Conservation (phyloP, 2,888 invertebrate species). For the Bembecia ichneumoniformis region DNA sequence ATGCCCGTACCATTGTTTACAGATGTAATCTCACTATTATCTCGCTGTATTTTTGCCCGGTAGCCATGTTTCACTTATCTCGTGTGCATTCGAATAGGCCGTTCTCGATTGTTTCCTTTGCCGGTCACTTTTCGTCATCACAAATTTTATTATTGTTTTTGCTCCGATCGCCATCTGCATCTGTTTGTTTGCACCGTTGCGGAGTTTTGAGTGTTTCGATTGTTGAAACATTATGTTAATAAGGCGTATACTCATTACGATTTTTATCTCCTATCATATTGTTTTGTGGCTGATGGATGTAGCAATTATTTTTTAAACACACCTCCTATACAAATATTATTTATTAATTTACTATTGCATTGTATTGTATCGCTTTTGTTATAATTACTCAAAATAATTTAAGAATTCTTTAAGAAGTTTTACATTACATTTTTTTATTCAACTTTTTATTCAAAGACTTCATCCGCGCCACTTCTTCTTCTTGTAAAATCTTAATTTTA, state of each 20-base stretch:
- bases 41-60: constrained; percentile 59
- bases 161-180: constrained; percentile 8
- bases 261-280: neutral
- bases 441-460: too few species aligned
- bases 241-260: neutral
- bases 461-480: too few species aligned
- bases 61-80: constrained; percentile 65
- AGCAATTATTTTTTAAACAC: neutral
- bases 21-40: constrained; percentile 55
- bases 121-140: constrained; percentile 50
- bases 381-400: too few species aligned
- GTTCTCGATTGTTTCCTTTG: constrained; percentile 48
- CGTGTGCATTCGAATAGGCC: constrained; percentile 39
- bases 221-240: neutral
- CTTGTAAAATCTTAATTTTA: too few species aligned
- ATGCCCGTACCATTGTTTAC: constrained; percentile 62
- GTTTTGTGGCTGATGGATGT: neutral
- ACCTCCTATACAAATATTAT: neutral
- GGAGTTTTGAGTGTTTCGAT: neutral
- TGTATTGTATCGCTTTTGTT: neutral
- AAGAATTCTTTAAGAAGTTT: too few species aligned
- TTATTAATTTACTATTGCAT: neutral
- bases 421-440: too few species aligned
- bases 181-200: neutral
- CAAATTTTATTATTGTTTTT: constrained; percentile 19